Evolutionary conservation across 2,113 vertebrate species (phyloP), one percentile per base, ranked within the genome.

Genomic region (Sapayoa aenigma): DNA sequence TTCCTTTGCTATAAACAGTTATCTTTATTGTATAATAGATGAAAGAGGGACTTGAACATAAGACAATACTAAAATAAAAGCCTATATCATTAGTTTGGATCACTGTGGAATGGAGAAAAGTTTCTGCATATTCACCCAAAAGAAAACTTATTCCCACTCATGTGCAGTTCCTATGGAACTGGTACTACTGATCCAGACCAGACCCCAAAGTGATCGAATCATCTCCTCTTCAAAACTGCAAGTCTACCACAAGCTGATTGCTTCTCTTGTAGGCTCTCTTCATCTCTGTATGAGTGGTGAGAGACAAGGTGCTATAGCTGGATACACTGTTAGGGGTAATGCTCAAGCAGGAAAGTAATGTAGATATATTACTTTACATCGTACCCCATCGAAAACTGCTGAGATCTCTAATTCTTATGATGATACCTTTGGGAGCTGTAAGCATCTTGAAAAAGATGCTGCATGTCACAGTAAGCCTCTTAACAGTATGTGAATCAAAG

Each of bases 391-490:
- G 81, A 81, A 92, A 94, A 71, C 85, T 90, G 79, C 90, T 55
- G 83, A 93, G 79, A 90, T 72, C 86, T 94, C 52, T 89, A 47
- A 93, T 87, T 84, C 80, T 95, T 52, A 47, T 89, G 73, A 75
- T 1, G 80, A 86, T 73, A 81, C 89, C 73, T 90, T 75, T 84
- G 93, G 95, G 89, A 93, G 73, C 47, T 90, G 39, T 77, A 88
- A 85, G 68, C 67, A 74, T 81, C 72, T 42, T 86, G 60, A 59
- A 95, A 81, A 89, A 56, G 52, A 44, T 65, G 56, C 68, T 90
- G 47, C 24, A 16, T 52, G 65, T 93, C 90, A 93, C 71, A 62
- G 56, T 84, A 56, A 72, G 42, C 52, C 50, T 92, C 68, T 77
- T 77, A 90, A 69, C 65, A 90, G 39, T 60, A 77, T 19, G 30